A percentile compares a stretch with the other conserved stretches of the same genome.
Conservation (phyloP, 2,888 invertebrate species). For the Volucella bombylans region DNA sequence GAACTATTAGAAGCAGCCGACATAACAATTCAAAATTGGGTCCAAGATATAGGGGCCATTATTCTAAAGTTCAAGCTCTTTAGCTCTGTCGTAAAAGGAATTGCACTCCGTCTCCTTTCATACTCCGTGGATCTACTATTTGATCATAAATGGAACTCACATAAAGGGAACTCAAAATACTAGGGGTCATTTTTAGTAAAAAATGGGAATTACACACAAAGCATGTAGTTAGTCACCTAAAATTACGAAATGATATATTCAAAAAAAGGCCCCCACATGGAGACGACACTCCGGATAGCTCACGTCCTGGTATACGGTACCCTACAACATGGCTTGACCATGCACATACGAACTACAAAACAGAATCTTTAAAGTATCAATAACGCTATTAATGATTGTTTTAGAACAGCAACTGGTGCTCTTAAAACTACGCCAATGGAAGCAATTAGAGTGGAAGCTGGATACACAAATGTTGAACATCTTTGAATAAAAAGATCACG, state of each 20-base stretch:
- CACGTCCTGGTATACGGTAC: no score
- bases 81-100: slow-evolving; percentile 26
- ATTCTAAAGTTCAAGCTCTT: slow-evolving; percentile 1
- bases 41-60: not conserved
- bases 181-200: not conserved
- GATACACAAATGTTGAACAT: no score
- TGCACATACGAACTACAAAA: no score
- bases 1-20: not conserved
- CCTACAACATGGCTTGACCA: no score
- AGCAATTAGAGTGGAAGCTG: no score
- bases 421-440: no score
- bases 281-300: no score
- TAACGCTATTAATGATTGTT: no score
- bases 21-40: not conserved
- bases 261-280: no score
- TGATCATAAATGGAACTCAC: not conserved
- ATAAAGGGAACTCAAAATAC: slow-evolving; percentile 3
- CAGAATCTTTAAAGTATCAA: no score
- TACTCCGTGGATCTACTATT: not conserved
- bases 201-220: slow-evolving; percentile 5
- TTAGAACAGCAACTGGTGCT: no score
- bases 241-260: not conserved
- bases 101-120: not conserved
- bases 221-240: not conserved
- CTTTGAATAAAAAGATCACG: no score